phyloP scores from a whole-genome alignment of 2,888 invertebrate species.

The Oscheius sp. region DNA sequence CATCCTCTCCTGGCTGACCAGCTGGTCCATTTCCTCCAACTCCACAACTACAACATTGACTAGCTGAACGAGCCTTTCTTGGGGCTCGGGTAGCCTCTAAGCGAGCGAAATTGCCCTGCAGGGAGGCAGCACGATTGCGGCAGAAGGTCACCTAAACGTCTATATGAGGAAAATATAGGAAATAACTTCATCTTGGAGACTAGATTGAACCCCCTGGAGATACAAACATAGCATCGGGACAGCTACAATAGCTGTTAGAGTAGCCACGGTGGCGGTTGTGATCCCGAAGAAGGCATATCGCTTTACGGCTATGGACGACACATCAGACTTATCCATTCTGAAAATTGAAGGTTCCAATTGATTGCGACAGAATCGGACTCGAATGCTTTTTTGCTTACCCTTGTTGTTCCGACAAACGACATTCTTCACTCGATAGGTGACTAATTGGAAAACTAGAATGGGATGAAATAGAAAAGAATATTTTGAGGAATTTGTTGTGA shows the following conservation, averaged over 20 bases:
- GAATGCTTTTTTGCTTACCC: no score
- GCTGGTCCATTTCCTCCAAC: slow-evolving; percentile 51
- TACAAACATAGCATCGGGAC: slow-evolving; percentile 57
- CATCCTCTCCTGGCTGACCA: slow-evolving; percentile 53
- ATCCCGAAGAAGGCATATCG: slow-evolving; percentile 53
- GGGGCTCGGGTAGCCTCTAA: slow-evolving; percentile 45
- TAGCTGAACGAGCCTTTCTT: slow-evolving; percentile 48
- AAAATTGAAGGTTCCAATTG: neutral
- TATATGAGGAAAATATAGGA: no score
- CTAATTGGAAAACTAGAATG: no score
- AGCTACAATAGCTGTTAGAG: slow-evolving; percentile 53
- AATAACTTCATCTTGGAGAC: slow-evolving; percentile 58
- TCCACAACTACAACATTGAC: slow-evolving; percentile 53
- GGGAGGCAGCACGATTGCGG: slow-evolving; percentile 50
- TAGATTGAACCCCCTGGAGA: slow-evolving; percentile 60
- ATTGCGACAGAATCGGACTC: neutral
- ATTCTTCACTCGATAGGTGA: no score
- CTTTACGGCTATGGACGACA: slow-evolving; percentile 36
- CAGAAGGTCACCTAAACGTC: slow-evolving; percentile 50
- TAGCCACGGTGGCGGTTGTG: slow-evolving; percentile 50
- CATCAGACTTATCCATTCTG: slow-evolving; percentile 37
- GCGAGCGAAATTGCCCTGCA: slow-evolving; percentile 55
- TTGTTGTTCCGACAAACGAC: no score
- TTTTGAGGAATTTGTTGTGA: no score
- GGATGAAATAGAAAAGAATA: no score